Conservation (phyloP, 2,888 invertebrate genomes). For the Hypomecis punctinalis region DNA sequence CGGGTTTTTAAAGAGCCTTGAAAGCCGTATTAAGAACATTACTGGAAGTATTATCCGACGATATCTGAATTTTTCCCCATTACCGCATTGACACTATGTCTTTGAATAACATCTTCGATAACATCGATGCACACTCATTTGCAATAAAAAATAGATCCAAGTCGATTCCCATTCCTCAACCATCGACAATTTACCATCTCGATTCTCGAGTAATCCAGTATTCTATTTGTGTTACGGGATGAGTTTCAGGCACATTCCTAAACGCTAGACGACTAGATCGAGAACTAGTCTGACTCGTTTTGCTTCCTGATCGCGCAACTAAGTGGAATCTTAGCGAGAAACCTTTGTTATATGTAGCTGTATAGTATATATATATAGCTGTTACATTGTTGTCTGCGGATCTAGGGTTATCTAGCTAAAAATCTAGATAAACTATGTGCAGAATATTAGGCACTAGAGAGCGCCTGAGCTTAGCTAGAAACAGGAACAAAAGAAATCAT, state of each 20-base stretch:
- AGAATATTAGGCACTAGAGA: not conserved
- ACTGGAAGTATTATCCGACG: no score
- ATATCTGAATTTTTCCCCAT: no score
- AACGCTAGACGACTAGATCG: conserved; percentile 46
- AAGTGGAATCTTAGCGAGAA: conserved; percentile 56
- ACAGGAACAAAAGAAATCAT: no score
- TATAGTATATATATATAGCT: conserved; percentile 33
- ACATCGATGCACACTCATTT: no score
- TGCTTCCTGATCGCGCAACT: conserved; percentile 65
- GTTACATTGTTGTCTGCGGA: conserved; percentile 8
- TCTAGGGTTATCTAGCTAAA: not conserved
- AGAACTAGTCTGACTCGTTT: conserved; percentile 65
- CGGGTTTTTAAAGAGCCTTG: no score
- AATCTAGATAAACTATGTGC: not conserved
- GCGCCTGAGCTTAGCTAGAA: not conserved
- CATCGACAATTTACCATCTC: conserved; percentile 1
- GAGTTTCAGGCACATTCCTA: conserved; percentile 46
- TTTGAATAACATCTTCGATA: no score
- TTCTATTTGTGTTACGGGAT: conserved; percentile 39
- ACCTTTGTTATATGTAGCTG: conserved; percentile 42
- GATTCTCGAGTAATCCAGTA: conserved; percentile 29
- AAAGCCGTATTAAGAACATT: no score
- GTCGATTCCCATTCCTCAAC: not conserved
- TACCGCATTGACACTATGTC: no score
- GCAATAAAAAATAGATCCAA: not conserved